These are phyloP conservation scores for Leucoraja erinaceus DNA, from an alignment of 2,113 vertebrate genomes.

Conservation along the genomic window DNA sequence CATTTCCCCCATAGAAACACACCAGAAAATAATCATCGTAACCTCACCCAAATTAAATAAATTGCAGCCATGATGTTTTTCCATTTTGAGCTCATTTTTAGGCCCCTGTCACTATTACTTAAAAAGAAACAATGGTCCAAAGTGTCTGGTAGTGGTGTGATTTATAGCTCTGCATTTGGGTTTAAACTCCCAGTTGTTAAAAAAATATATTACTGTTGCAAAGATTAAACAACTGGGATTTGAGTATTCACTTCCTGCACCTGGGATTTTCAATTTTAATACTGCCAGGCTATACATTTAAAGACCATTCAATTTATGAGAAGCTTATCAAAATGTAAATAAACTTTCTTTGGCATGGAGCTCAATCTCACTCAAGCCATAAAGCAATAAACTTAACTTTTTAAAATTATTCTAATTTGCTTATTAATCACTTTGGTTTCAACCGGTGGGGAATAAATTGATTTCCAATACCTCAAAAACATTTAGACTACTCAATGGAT, in stretches of 20 bases:
- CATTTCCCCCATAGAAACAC: neutral
- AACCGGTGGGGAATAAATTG: neutral
- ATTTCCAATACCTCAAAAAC: constrained; percentile 9
- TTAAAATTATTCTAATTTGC: neutral
- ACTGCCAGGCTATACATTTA: neutral
- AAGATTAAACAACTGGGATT: constrained; percentile 28
- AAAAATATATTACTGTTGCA: constrained; percentile 23
- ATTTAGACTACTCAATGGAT: neutral
- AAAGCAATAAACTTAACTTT: neutral
- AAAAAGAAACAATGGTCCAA: constrained; percentile 12
- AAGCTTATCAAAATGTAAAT: neutral
- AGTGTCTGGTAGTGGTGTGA: neutral
- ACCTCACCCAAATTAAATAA: constrained; percentile 1
- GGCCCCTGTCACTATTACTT: neutral
- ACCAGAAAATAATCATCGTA: neutral
- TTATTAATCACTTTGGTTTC: neutral
- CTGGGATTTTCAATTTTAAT: constrained; percentile 31
- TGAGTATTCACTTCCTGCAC: constrained; percentile 31
- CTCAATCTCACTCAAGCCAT: constrained; percentile 16
- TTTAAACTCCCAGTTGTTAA: constrained; percentile 32
- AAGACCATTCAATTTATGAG: neutral
- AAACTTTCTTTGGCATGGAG: neutral
- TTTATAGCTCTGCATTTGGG: neutral
- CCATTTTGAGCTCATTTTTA: neutral
- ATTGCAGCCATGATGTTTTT: neutral